Base-by-base conservation (phyloP, 2,888 invertebrate species). In the Leptogaster cylindrica region DNA sequence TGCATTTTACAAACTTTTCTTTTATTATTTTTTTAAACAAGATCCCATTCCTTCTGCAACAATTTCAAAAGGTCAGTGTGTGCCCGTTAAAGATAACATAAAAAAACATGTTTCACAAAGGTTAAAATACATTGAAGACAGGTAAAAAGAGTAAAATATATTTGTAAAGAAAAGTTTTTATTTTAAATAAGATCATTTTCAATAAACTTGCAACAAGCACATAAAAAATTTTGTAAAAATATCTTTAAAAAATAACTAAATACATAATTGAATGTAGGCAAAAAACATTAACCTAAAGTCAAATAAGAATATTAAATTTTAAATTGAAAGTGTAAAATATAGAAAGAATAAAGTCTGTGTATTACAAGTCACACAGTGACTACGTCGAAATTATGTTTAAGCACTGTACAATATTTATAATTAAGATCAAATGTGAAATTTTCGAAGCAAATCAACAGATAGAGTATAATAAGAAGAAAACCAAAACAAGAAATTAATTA, bases 361-460 rank as follows among this genome's bases (percentile, higher is more conserved):
- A 46, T 8, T n/a, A 44, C 8, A n/a, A 41, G 6, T 16, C 12
- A n/a, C 23, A 12, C n/a, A 20, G 46, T 7, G 46, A 16, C 20
- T 25, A 25, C 46, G 6, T 20, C 6, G 46, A 20, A 25, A 25
- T 46, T 12, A 46, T 25, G 20, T 46, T 46, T 46, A 46, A 46
- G 46, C 25, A 46, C 46, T 46, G 20, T 20, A 23, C 20, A 46
- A 46, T 46, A 46, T 23, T n/a, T n/a, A 23, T 7, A 46, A 23
- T 23, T 36, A 55, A 36, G 36, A 12, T 36, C 12, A 36, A 55
- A 55, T 55, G 55, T 55, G 36, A 55, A 18, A 55, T 55, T 55
- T 55, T 55, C 55, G 39, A 48, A 39, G 55, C 12, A 55, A 41
- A 55, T 39, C 55, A 33, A 55, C 55, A 55, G 36, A 55, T 36